Evolutionary conservation across 2,113 vertebrate species (phyloP).

Genomic region (Hydrochoerus hydrochaeris): DNA sequence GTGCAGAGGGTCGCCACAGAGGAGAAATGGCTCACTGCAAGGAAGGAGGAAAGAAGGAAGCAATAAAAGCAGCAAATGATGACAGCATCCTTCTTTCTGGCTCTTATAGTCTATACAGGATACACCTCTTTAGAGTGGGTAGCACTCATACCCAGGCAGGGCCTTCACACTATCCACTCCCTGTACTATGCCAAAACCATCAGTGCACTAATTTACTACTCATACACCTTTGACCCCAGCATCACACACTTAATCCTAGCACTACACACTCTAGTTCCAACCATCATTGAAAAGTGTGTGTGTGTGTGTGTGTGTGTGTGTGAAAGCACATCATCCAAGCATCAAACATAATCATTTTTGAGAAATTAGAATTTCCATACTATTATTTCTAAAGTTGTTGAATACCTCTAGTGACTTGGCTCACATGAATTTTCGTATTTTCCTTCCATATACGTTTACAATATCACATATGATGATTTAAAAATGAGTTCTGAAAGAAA

Average conservation of each 20-base stretch:
- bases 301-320: background rate
- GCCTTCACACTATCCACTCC: background rate
- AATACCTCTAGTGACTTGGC: conserved; percentile 24
- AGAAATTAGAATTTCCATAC: conserved; percentile 18
- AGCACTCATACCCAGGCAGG: background rate
- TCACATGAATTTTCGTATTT: conserved; percentile 11
- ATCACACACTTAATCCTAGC: background rate
- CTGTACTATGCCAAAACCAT: background rate
- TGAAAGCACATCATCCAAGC: background rate
- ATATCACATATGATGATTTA: conserved; percentile 7
- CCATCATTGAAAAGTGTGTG: background rate
- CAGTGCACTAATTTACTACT: background rate
- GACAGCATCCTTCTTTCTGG: background rate
- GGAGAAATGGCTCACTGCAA: background rate
- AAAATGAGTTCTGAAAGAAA: conserved; percentile 30
- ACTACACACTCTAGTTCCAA: background rate
- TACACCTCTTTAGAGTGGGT: background rate
- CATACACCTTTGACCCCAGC: background rate
- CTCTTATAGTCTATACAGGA: background rate
- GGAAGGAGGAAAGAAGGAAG: background rate
- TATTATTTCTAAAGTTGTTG: conserved; percentile 24
- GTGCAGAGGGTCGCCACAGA: background rate
- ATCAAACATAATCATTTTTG: background rate
- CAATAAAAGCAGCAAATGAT: background rate
- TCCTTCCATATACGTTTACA: conserved; percentile 9